Evolutionary conservation across 2,888 invertebrate species (phyloP), one percentile per base, ranked within the genome.

Genomic region (Eremobia ochroleuca): DNA sequence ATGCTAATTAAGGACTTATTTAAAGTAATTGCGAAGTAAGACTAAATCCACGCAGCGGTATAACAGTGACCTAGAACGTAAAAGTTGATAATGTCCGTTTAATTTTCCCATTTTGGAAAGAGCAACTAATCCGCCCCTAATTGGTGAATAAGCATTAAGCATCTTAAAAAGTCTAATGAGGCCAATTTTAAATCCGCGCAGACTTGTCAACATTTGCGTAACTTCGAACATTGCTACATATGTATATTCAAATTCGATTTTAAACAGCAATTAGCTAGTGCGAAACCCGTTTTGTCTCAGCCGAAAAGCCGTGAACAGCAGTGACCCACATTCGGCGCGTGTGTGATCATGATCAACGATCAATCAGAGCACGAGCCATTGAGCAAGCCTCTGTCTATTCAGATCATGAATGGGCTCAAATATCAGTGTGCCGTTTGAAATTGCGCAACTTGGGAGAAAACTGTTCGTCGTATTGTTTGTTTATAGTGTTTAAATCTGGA

Each of bases 381-480:
- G 94, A 89, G 94, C 92, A 95, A 94, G 90, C 83, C 86, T 82
- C 72, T 76, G 85, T 90, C 92, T 92, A 92, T 93, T 92, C 89
- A 91, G 87, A 89, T 87, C 88, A 90, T 92, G 92, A 93, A 93
- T 93, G 91, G 86, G 82, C 83, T 90, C 87, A 92, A 94, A 93
- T 94, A 92, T 92, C 94, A 93, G 86, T 85, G 89, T 92, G 93
- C 90, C 92, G 91, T 91, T 89, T 79, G 79, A 77, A 80, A 84
- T 92, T 91, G 87, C 85, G 90, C 89, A 92, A 92, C 74, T 72
- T 73, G 46, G 73, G 81, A 85, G 82, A 86, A 81, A 88, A 86
- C 31, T 70, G 65, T 64, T 73, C 59, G 37, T 8, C 34, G 34
- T 74, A 71, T 77, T 76, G 71, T 77, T 43, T 61, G 25, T 77